Evolutionary conservation across 1,140 invertebrate species (phyloP), one percentile per base, ranked within the genome.

Genomic region (Heliconius hewitsoni): DNA sequence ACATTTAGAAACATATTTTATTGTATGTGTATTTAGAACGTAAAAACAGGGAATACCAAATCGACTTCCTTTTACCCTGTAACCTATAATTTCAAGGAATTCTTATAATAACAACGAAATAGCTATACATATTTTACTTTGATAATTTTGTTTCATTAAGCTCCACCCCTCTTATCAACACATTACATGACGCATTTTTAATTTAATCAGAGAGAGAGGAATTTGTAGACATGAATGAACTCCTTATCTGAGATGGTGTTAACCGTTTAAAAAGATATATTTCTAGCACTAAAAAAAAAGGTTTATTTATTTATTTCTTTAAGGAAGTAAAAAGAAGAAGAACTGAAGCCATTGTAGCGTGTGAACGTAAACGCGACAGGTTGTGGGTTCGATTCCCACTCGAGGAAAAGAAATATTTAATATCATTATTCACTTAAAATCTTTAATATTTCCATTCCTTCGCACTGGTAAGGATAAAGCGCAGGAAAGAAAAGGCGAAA

Each of bases 131-230:
- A 57, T 82, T 55, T 57, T n/a, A 8, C 55, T 9, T 57, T 57
- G 55, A 57, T 57, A n/a, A 57, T 57, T 57, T n/a, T 57, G 55
- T 57, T 57, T 57, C 55, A 27, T 60, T 27, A 27, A 60, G 11
- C 23, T 66, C n/a, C n/a, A 66, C 3, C 1, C 27, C 16, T 66
- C 60, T 66, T 66, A 27, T 66, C 23, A 30, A 27, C 23, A 27
- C 60, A 30, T 30, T 66, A 66, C 60, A 27, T 66, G 60, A 30
- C 60, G 55, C 60, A 66, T 27, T 11, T 66, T 66, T 66, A 66
- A 66, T 66, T 66, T 66, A 66, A 66, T 66, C 23, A 66, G 50
- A 52, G 50, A 66, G 57, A 60, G 23, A 30, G 60, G 13, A 66
- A 66, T 27, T 66, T 27, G 60, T 30, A 16, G 23, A 66, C 27